phyloP scores from a whole-genome alignment of 2,888 invertebrate species.

The Hipparchia sbordonii region DNA sequence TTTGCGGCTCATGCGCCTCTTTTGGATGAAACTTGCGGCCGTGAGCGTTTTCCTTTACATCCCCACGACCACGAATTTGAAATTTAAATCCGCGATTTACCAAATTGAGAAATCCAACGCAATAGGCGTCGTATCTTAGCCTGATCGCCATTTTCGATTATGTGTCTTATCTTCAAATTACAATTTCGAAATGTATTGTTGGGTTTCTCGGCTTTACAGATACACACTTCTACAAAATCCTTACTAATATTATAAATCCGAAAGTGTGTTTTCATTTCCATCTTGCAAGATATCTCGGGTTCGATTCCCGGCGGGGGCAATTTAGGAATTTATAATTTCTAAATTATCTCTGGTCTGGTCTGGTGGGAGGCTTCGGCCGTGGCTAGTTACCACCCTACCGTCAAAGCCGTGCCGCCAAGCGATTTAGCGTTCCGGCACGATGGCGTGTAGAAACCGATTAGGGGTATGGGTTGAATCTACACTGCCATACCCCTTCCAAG shows the following conservation, averaged over 20 bases:
- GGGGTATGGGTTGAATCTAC: no score
- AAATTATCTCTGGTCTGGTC: no score
- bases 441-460: no score
- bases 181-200: constrained; percentile 28
- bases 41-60: not conserved
- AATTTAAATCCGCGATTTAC: constrained; percentile 37
- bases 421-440: no score
- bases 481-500: no score
- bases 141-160: constrained; percentile 36
- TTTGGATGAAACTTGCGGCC: not conserved
- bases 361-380: no score
- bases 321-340: no score
- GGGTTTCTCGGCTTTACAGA: constrained; percentile 14
- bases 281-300: no score
- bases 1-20: not conserved
- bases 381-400: no score
- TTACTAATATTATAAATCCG: not conserved
- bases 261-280: not conserved
- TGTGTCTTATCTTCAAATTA: constrained; percentile 34
- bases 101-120: constrained; percentile 35
- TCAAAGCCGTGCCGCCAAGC: no score
- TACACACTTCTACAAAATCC: no score
- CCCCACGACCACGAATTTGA: constrained; percentile 23
- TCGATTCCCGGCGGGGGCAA: no score
- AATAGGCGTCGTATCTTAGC: constrained; percentile 27